Evolutionary conservation across 2,113 vertebrate species (phyloP), one percentile per base, ranked within the genome.

Genomic region (Brachypodius melanocephalos): DNA sequence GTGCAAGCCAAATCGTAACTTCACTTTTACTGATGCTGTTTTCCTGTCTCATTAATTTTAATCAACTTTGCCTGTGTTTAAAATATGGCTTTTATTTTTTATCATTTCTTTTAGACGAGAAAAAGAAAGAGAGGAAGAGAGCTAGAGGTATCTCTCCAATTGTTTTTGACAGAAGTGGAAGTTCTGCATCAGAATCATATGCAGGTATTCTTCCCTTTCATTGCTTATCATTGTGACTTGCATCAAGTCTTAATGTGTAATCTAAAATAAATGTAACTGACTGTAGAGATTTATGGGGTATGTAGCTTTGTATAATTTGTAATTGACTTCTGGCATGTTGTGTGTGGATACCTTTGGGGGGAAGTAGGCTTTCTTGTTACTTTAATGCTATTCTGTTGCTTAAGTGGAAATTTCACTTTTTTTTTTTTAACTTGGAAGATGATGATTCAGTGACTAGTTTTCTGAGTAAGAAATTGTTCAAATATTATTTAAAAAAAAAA

Each of bases 101-200:
- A 51, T 31, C 54, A 21, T n/a, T 16, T 85, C 55, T 85, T 72
- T 68, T 95, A 98, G 98, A 98, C 81, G 98, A 98, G 97, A 98
- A 98, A 97, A 98, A 98, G 97, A 98, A 98, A 92, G 98, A 98
- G 97, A 98, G 98, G 92, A 98, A 98, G 97, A 98, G 98, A 98
- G 98, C 98, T 97, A 98, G 98, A 98, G 98, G 98, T 94, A 99
- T 99, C 96, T 99, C 98, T 96, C 98, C 98, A 11, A 98, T 99
- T 97, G 98, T 99, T 97, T 99, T 99, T 98, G 98, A 99, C 98
- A 98, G 98, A 98, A 99, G 98, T 96, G 98, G 98, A 97, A 99
- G 98, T 95, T 99, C 98, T 98, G 98, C 98, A 76, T 99, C 98
- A 95, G 98, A 99, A 95, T 99, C 98, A 0, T 99, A 98, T 95